These are phyloP conservation scores for Rugalucina vietnamica DNA, from an alignment of 2,888 invertebrate genomes.

Conservation along the genomic window DNA sequence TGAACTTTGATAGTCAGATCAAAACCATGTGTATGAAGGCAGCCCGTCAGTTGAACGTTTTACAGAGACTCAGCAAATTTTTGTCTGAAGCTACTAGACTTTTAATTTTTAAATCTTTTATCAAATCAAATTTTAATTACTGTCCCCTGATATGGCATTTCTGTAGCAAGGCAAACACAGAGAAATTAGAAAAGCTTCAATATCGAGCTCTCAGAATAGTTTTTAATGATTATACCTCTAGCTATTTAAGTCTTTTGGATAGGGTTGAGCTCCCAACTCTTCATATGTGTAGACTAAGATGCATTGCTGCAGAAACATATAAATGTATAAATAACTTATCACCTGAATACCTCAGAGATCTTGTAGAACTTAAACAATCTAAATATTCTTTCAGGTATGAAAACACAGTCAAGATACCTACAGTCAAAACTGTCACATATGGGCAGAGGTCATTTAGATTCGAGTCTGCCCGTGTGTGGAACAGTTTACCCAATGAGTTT, in stretches of 20 bases:
- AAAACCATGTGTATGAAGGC: too few species aligned
- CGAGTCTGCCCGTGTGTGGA: conserved; percentile 27
- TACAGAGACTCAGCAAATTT: background rate
- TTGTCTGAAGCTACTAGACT: background rate
- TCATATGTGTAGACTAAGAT: too few species aligned
- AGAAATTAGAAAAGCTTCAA: conserved; percentile 11
- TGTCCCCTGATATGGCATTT: conserved; percentile 23
- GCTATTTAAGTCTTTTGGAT: background rate
- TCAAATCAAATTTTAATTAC: conserved; percentile 10
- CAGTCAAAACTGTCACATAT: background rate
- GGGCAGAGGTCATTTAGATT: conserved; percentile 34
- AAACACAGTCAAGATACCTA: too few species aligned
- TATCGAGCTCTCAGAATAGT: background rate
- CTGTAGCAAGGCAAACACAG: conserved; percentile 2
- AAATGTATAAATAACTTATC: background rate
- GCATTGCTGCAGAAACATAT: background rate
- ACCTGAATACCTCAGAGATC: background rate
- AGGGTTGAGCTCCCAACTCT: background rate
- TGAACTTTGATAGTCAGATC: background rate
- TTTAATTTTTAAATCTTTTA: conserved; percentile 17
- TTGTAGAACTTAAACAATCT: background rate
- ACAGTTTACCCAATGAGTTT: conserved; percentile 17
- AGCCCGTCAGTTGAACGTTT: conserved; percentile 3
- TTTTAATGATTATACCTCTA: background rate
- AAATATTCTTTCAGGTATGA: too few species aligned